These are phyloP conservation scores for Epicauta chinensis DNA, from an alignment of 1,140 invertebrate species.

Conservation along the genomic window DNA sequence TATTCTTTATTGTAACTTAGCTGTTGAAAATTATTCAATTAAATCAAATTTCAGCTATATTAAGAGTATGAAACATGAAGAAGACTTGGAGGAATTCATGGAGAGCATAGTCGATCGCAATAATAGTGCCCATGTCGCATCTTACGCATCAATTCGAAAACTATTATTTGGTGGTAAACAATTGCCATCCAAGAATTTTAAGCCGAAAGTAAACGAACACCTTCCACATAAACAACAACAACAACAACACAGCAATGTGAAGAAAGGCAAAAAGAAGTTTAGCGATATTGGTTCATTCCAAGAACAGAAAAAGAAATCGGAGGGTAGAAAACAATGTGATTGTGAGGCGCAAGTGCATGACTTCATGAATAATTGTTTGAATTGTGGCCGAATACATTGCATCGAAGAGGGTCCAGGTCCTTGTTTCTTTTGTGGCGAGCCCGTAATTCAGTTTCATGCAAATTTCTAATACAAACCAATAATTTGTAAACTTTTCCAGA, in stretches of 20 bases:
- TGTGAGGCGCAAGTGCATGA: conserved; percentile 89
- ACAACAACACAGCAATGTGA: conserved; percentile 38
- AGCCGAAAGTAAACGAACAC: conserved; percentile 8
- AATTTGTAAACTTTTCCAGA: neutral
- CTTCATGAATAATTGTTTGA: conserved; percentile 88
- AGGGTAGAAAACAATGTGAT: conserved; percentile 69
- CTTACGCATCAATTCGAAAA: conserved; percentile 57
- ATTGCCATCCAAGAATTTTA: neutral
- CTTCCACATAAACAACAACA: conserved; percentile 22
- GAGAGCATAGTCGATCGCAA: conserved; percentile 57
- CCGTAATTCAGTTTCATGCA: too few relatives aligned
- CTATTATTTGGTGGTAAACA: conserved; percentile 39
- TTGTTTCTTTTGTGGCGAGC: conserved; percentile 84
- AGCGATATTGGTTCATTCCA: conserved; percentile 26
- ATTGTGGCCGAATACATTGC: conserved; percentile 93
- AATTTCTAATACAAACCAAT: too few relatives aligned
- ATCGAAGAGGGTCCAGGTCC: conserved; percentile 94
- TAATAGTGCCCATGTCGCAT: conserved; percentile 56
- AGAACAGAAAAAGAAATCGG: conserved; percentile 26
- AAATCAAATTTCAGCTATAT: conserved; percentile 54
- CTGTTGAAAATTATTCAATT: neutral
- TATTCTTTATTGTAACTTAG: neutral
- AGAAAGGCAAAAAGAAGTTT: conserved; percentile 33
- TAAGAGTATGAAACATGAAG: conserved; percentile 54
- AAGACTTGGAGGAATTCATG: conserved; percentile 65